Evolutionary conservation across 1,140 invertebrate genomes (phyloP).

Genomic region (Manduca sexta): DNA sequence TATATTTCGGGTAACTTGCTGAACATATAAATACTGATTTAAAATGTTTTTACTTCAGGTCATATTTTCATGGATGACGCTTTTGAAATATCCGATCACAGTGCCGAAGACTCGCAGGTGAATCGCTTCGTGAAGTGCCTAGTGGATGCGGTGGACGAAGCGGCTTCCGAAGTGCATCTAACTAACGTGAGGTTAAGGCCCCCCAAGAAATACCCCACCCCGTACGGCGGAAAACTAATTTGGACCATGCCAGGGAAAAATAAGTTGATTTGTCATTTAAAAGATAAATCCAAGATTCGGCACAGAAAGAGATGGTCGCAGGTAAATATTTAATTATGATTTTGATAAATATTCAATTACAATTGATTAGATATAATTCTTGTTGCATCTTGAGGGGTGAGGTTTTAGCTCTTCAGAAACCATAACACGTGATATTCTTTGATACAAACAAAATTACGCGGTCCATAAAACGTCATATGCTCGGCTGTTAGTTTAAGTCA

Average conservation of each 20-base stretch:
- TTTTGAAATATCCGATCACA: constrained; percentile 95
- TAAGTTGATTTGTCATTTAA: constrained; percentile 97
- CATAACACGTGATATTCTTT: too few relatives aligned
- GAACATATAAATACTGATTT: neutral
- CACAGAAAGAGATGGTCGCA: constrained; percentile 96
- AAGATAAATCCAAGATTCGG: constrained; percentile 97
- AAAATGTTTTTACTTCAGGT: constrained; percentile 76
- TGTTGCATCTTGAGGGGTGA: too few relatives aligned
- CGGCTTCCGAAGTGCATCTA: constrained; percentile 95
- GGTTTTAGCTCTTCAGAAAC: too few relatives aligned
- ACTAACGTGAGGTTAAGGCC: constrained; percentile 89
- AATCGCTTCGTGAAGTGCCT: constrained; percentile 97
- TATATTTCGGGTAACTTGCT: neutral
- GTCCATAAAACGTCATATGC: too few relatives aligned
- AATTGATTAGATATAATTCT: too few relatives aligned
- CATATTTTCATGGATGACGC: constrained; percentile 99
- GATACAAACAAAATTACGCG: too few relatives aligned
- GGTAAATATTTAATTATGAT: constrained; percentile 46
- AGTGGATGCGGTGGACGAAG: constrained; percentile 93
- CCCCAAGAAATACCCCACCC: constrained; percentile 94
- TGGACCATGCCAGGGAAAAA: constrained; percentile 98
- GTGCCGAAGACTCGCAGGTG: constrained; percentile 93
- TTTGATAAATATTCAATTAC: neutral
- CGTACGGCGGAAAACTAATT: constrained; percentile 95
- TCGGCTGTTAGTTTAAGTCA: too few relatives aligned